Conservation (phyloP, 2,113 vertebrate species). For the Ancistrus triradiatus region DNA sequence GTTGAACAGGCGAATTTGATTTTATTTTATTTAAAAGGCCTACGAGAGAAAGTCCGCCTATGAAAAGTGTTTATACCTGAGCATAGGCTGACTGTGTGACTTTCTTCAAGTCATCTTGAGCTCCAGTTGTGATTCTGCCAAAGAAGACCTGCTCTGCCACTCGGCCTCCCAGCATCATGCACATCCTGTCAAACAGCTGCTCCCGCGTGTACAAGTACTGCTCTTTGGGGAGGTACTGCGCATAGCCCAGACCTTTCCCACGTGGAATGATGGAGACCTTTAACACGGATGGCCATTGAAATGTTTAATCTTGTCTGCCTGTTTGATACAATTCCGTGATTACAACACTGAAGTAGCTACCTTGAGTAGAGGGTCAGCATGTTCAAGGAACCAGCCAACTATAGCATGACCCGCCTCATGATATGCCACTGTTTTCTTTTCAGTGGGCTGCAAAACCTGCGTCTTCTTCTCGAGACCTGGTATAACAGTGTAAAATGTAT, state of each 20-base stretch:
- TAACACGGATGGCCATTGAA: neutral
- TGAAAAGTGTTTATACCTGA: slow-evolving; percentile 56
- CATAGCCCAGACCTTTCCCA: slow-evolving; percentile 59
- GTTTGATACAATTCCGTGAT: no score
- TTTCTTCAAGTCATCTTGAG: slow-evolving; percentile 64
- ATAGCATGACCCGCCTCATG: slow-evolving; percentile 63
- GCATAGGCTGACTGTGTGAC: slow-evolving; percentile 65
- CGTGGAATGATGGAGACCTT: slow-evolving; percentile 67
- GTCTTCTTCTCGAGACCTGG: slow-evolving; percentile 69
- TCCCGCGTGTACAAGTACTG: slow-evolving; percentile 60
- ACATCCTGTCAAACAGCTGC: slow-evolving; percentile 65
- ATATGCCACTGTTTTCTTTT: slow-evolving; percentile 61
- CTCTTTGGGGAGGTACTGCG: slow-evolving; percentile 65
- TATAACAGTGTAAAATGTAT: neutral
- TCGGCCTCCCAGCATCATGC: slow-evolving; percentile 64
- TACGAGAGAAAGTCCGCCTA: no score
- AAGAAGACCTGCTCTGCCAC: slow-evolving; percentile 69
- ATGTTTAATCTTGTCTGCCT: no score
- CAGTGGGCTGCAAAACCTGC: slow-evolving; percentile 60
- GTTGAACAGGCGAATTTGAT: no score
- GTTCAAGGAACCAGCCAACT: slow-evolving; percentile 65
- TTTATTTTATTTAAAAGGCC: no score
- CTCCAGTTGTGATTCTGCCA: slow-evolving; percentile 58
- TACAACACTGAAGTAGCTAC: no score
- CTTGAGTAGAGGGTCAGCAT: slow-evolving; percentile 62